Evolutionary conservation across 2,797 vertebrate species (phyloP).

Genomic region (Petrocephalus schoutedeni): DNA sequence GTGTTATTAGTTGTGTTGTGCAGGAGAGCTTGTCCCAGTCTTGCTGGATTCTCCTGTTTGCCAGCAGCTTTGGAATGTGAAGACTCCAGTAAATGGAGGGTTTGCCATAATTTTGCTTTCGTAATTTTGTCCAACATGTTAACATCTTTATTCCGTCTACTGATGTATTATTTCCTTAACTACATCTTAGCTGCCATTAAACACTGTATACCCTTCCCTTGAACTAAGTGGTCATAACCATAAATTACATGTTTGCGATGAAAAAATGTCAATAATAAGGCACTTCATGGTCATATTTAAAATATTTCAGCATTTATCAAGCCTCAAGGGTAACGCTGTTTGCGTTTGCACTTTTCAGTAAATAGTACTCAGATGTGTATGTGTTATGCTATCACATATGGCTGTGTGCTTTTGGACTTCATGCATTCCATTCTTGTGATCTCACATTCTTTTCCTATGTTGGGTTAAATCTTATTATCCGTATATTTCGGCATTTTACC

Average conservation of each 20-base stretch:
- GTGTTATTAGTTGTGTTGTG: background rate
- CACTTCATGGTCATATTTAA: background rate
- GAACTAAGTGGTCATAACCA: background rate
- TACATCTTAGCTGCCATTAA: slow-evolving; percentile 3
- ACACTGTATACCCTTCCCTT: background rate
- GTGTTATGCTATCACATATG: background rate
- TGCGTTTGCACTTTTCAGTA: background rate
- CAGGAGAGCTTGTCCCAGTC: background rate
- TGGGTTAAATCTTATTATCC: background rate
- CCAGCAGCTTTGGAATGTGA: background rate
- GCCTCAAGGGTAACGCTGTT: background rate
- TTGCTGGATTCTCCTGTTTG: background rate
- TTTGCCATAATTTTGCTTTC: background rate
- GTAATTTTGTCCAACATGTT: background rate
- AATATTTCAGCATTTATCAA: background rate
- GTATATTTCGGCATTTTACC: background rate
- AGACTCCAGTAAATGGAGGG: background rate
- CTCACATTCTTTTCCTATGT: slow-evolving; percentile 1
- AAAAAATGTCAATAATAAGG: slow-evolving; percentile 12
- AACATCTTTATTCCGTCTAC: background rate
- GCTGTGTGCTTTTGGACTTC: slow-evolving; percentile 1
- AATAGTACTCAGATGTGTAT: background rate
- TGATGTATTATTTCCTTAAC: background rate
- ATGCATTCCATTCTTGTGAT: slow-evolving; percentile 25
- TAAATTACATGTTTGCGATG: background rate